These are phyloP conservation scores for Sebastolobus altivelis DNA, from an alignment of 2,797 vertebrate genomes.

Conservation along the genomic window DNA sequence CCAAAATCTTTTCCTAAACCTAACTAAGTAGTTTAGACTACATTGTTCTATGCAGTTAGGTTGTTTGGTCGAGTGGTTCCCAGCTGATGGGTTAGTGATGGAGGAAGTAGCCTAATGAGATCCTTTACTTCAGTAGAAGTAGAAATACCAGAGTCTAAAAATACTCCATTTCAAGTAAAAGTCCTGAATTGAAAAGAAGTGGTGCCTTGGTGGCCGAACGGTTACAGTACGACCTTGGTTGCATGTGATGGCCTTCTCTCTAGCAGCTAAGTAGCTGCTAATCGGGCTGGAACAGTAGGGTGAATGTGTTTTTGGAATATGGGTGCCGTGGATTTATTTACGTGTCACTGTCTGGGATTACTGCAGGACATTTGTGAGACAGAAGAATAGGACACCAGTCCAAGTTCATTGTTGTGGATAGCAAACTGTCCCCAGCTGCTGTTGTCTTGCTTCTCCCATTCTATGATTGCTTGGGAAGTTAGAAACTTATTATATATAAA, in stretches of 20 bases:
- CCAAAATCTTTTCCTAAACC: no score
- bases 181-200: not conserved
- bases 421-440: constrained; percentile 20
- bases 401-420: constrained; percentile 5
- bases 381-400: not conserved
- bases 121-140: not conserved
- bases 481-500: not conserved
- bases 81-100: no score
- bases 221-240: no score
- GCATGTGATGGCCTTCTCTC: no score
- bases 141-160: not conserved
- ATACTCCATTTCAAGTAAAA: not conserved
- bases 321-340: constrained; percentile 9
- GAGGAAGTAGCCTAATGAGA: no score
- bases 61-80: no score
- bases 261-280: not conserved
- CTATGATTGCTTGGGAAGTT: not conserved
- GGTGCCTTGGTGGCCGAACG: no score
- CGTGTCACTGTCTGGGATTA: constrained; percentile 7
- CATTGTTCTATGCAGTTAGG: no score
- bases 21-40: no score
- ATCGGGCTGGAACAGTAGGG: not conserved
- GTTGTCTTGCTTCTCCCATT: not conserved
- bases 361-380: constrained; percentile 10
- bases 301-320: not conserved